Conservation (phyloP, 2,888 invertebrate genomes). For the Melanophora roralis region DNA sequence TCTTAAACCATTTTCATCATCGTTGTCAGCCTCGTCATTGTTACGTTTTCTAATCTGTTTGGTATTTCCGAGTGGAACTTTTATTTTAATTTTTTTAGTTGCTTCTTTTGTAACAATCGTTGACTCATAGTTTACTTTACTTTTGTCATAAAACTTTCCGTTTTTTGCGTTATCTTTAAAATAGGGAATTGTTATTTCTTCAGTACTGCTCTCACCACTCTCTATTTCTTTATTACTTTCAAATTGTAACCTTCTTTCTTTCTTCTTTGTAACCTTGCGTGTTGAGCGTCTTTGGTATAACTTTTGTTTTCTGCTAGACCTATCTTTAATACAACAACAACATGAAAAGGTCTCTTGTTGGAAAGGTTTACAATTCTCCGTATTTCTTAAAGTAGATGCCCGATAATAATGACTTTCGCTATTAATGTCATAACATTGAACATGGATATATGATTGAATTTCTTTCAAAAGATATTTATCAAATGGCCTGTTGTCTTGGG, state of each 20-base stretch:
- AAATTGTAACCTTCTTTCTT: neutral
- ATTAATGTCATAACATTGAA: neutral
- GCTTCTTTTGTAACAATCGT: neutral
- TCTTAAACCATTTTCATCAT: neutral
- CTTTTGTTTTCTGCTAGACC: neutral
- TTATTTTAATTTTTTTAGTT: neutral
- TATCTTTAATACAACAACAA: neutral
- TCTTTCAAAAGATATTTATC: neutral
- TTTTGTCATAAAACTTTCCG: neutral
- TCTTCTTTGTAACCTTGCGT: neutral
- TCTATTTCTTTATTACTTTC: neutral
- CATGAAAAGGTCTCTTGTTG: neutral
- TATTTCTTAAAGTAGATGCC: neutral
- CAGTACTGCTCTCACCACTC: neutral
- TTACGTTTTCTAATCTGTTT: neutral
- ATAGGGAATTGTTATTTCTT: too few relatives aligned
- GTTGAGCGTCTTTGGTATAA: too few relatives aligned
- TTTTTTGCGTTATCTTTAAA: too few relatives aligned
- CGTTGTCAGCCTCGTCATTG: neutral
- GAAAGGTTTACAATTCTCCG: neutral
- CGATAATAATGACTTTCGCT: neutral
- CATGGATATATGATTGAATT: neutral
- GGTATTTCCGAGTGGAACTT: neutral
- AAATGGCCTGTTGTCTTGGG: too few relatives aligned
- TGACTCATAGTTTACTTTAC: neutral